Conservation (phyloP, 2,888 invertebrate genomes). For the Ganaspis brasiliensis region DNA sequence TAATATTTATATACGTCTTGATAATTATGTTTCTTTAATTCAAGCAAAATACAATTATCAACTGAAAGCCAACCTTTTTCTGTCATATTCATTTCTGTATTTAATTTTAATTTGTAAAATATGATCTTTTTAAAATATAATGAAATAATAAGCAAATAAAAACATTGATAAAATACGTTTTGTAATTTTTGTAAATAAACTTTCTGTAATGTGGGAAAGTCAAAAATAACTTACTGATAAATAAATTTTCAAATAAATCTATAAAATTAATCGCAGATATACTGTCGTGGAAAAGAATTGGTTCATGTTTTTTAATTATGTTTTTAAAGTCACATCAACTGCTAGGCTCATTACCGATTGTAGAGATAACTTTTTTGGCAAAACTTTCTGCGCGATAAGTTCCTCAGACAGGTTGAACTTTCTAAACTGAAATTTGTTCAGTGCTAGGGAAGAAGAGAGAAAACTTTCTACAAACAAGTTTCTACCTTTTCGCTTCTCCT, state of each 20-base stretch:
- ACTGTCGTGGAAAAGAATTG: not conserved
- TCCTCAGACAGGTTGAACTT: not conserved
- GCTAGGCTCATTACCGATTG: not conserved
- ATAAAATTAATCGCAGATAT: not conserved
- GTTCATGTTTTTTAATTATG: not conserved
- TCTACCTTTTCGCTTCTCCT: not conserved
- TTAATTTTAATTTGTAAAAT: no score
- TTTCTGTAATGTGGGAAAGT: no score
- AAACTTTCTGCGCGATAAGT: slow-evolving; percentile 5
- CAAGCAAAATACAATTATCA: no score
- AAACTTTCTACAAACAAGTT: not conserved
- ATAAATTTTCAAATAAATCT: not conserved
- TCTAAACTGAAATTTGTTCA: slow-evolving; percentile 1
- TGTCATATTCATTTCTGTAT: no score
- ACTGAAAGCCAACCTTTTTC: no score
- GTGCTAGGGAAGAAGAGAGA: not conserved
- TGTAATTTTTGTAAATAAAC: no score
- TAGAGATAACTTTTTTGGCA: slow-evolving; percentile 1
- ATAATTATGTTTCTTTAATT: no score
- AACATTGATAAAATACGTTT: no score
- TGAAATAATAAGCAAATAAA: no score
- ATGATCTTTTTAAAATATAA: no score
- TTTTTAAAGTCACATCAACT: slow-evolving; percentile 15
- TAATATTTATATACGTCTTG: no score
- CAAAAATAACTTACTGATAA: no score